Evolutionary conservation across 1,140 invertebrate genomes (phyloP).

Genomic region (Probaryconus sp.): DNA sequence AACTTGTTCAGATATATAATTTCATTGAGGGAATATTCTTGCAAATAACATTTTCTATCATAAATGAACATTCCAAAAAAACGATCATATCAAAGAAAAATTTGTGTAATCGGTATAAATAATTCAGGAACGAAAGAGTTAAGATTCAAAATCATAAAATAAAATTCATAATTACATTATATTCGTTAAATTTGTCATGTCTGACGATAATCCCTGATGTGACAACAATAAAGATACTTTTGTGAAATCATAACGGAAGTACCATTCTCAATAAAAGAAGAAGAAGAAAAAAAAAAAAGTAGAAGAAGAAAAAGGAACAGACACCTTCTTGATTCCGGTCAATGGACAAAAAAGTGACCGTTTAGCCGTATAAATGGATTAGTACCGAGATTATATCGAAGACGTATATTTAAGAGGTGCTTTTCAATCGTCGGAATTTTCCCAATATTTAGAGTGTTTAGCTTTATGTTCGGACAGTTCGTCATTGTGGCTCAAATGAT

Average conservation of each 20-base stretch:
- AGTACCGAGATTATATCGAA: slow-evolving; percentile 67
- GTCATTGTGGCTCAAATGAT: slow-evolving; percentile 56
- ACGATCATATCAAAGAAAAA: no score
- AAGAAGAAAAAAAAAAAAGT: no score
- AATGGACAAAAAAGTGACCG: slow-evolving; percentile 67
- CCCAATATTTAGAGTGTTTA: slow-evolving; percentile 72
- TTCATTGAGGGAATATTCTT: no score
- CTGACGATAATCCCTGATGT: not conserved
- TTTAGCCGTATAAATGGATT: slow-evolving; percentile 74
- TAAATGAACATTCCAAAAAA: no score
- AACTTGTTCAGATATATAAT: no score
- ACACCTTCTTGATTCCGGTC: slow-evolving; percentile 67
- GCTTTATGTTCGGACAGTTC: slow-evolving; percentile 63
- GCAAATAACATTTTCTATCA: no score
- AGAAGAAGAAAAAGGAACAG: slow-evolving; percentile 14
- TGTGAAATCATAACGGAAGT: slow-evolving; percentile 9
- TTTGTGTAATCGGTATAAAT: no score
- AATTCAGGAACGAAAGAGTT: no score
- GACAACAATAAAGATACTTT: slow-evolving; percentile 2
- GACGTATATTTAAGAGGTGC: slow-evolving; percentile 67
- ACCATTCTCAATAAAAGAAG: no score
- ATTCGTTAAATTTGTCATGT: not conserved
- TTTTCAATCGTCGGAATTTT: slow-evolving; percentile 67
- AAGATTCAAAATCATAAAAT: no score
- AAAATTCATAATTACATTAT: not conserved